A percentile compares a stretch with the other conserved stretches of the same genome.
phyloP scores from a whole-genome alignment of 2,888 invertebrate genomes.

The Cosmopolites sordidus region DNA sequence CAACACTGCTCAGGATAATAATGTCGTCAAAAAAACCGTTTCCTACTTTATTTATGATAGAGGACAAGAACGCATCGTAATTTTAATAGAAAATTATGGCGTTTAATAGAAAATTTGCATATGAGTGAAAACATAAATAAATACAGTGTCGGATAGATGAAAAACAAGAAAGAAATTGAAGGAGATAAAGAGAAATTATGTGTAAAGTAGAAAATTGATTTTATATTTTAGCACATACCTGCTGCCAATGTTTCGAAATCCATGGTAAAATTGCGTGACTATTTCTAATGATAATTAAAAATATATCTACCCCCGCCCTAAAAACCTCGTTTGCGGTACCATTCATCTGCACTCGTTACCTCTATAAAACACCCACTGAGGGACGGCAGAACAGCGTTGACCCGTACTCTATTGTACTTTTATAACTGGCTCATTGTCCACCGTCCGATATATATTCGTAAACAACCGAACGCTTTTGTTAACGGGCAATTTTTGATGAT shows the following conservation, averaged over 20 bases:
- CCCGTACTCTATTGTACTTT: conserved; percentile 30
- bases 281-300: background rate
- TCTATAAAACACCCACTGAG: conserved; percentile 31
- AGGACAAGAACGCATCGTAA: too few relatives aligned
- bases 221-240: conserved; percentile 40
- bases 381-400: conserved; percentile 20
- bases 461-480: conserved; percentile 33
- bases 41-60: conserved; percentile 18
- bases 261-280: conserved; percentile 33
- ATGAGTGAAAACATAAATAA: too few relatives aligned
- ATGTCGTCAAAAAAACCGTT: conserved; percentile 17
- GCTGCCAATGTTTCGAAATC: conserved; percentile 47
- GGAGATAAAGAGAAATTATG: too few relatives aligned
- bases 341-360: conserved; percentile 37
- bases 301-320: conserved; percentile 34
- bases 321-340: conserved; percentile 28
- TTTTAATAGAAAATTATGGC: too few relatives aligned
- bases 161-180: too few relatives aligned
- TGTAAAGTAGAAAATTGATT: too few relatives aligned
- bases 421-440: conserved; percentile 33
- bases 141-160: too few relatives aligned
- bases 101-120: too few relatives aligned
- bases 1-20: conserved; percentile 31
- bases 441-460: conserved; percentile 25
- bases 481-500: conserved; percentile 21